Percentiles rank a stretch among this genome's conserved stretches.
These are phyloP conservation scores for Eueides isabella DNA, from an alignment of 1,140 invertebrate genomes.

Conservation along the genomic window DNA sequence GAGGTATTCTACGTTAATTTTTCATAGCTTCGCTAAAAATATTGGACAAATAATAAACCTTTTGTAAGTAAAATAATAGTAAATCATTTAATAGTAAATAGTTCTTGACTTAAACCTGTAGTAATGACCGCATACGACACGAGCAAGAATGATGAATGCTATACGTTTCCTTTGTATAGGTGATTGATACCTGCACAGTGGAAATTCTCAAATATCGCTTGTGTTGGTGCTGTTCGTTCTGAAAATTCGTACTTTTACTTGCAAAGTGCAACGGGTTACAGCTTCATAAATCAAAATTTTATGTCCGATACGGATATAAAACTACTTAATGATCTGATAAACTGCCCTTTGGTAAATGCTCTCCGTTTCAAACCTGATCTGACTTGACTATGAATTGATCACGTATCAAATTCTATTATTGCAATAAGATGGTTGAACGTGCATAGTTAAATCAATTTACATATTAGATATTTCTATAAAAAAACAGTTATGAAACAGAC, in stretches of 20 bases:
- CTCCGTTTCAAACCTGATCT: not conserved
- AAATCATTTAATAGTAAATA: not conserved
- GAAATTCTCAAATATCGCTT: conserved; percentile 19
- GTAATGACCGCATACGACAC: conserved; percentile 39
- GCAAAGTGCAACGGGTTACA: conserved; percentile 12
- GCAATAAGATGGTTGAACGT: too few relatives aligned
- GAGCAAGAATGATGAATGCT: conserved; percentile 36
- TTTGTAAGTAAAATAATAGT: too few relatives aligned
- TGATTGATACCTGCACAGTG: conserved; percentile 35
- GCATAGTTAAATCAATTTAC: not conserved
- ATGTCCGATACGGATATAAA: not conserved
- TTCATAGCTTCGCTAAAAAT: too few relatives aligned
- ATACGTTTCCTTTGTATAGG: conserved; percentile 39
- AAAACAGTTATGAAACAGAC: too few relatives aligned
- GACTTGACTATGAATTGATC: too few relatives aligned
- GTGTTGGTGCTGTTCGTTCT: conserved; percentile 15
- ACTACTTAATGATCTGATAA: not conserved
- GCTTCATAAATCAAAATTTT: conserved; percentile 34
- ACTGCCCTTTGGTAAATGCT: conserved; percentile 16
- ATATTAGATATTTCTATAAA: too few relatives aligned
- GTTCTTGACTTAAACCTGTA: conserved; percentile 14
- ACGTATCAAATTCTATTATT: not conserved
- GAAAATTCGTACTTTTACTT: conserved; percentile 25
- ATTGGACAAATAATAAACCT: too few relatives aligned
- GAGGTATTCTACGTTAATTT: too few relatives aligned